Evolutionary conservation across 2,888 invertebrate species (phyloP), one percentile per base, ranked within the genome.

Genomic region (Drosophila mayaguana): DNA sequence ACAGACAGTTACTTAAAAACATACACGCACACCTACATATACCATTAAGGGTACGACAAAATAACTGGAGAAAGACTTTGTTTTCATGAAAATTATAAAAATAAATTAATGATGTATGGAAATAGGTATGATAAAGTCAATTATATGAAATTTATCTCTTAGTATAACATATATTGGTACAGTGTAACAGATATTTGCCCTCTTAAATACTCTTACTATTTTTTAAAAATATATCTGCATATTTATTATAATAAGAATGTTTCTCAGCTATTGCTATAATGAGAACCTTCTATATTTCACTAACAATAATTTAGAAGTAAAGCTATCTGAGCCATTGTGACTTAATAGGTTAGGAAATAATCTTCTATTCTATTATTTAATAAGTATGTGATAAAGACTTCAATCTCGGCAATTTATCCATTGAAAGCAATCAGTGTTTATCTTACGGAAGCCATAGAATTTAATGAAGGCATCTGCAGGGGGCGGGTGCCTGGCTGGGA

Each of bases 381-480:
- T 50, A 32, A 12, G 32, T 12, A n/a, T 28, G n/a, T 48, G 48
- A 48, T 51, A 43, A 20, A 20, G 20, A 36, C 46, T 55, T 12
- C 16, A 50, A 57, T 71, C 70, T 43, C 3, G 4, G 45, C 32
- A 11, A 45, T 71, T 71, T 54, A 64, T 72, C 25, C 62, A 57
- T 51, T 46, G 25, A 54, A 36, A 14, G 28, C 54, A 68, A 69
- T 60, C 54, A 60, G 46, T 53, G 54, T 20, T 59, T 72, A 84
- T 78, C 80, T 76, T 72, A 66, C 88, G 88, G 83, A 84, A 84
- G 65, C 73, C 61, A 87, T 84, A 78, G 71, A 54, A 53, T 59
- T 54, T 78, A 87, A 84, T 87, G 83, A 59, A 74, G 61, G 72
- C 73, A 68, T 64, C 73, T 56, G 63, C 66, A 64, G 65, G 56